phyloP scores from a whole-genome alignment of 2,113 vertebrate species.

The Larimichthys crocea region DNA sequence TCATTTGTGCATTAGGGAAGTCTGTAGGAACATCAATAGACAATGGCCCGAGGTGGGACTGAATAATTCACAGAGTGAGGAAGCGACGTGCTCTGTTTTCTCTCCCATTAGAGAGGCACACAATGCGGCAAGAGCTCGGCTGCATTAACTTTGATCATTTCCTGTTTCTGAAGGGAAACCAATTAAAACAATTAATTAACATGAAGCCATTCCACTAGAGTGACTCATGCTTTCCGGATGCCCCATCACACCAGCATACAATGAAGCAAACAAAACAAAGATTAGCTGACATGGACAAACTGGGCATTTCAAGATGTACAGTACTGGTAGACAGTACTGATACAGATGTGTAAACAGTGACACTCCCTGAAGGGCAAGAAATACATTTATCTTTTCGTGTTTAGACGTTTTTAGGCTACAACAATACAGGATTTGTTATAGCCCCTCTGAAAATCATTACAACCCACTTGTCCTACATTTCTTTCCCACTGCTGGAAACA shows the following conservation, averaged over 20 bases:
- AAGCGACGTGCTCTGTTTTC: conserved; percentile 59
- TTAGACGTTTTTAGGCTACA: background rate
- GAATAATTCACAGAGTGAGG: conserved; percentile 75
- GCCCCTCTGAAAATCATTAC: conserved; percentile 23
- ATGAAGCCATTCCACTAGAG: conserved; percentile 30
- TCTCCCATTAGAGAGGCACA: conserved; percentile 58
- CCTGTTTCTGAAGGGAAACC: conserved; percentile 59
- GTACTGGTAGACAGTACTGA: background rate
- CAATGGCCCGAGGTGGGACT: conserved; percentile 73
- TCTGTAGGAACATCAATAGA: conserved; percentile 76
- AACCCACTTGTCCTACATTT: conserved; percentile 20
- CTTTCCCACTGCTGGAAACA: conserved; percentile 20
- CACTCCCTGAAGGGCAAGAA: background rate
- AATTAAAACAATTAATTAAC: conserved; percentile 69
- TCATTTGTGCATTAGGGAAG: conserved; percentile 62
- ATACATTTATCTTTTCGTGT: background rate
- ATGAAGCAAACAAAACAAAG: conserved; percentile 5
- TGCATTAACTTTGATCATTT: conserved; percentile 73
- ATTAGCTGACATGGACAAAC: conserved; percentile 1
- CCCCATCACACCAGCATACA: background rate
- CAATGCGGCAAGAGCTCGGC: conserved; percentile 43
- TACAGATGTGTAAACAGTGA: background rate
- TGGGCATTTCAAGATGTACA: background rate
- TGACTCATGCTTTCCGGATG: conserved; percentile 35
- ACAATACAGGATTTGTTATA: background rate